phyloP scores from a whole-genome alignment of 1,140 invertebrate species.

The Drosophila subobscura region DNA sequence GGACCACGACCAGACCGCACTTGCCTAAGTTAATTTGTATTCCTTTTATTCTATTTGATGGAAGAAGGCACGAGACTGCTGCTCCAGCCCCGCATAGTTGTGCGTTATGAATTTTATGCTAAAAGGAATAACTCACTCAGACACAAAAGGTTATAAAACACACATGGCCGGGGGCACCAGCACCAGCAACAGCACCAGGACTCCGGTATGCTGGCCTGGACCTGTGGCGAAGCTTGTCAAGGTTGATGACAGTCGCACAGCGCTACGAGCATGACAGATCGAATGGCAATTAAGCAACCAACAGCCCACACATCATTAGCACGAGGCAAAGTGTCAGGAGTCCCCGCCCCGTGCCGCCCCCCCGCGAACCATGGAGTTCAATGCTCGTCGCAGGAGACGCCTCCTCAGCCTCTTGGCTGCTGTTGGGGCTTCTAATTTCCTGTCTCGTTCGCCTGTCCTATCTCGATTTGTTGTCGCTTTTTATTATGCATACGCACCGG shows the following conservation, averaged over 20 bases:
- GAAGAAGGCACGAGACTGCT: constrained; percentile 47
- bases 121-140: constrained; percentile 72
- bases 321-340: not conserved
- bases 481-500: constrained; percentile 78
- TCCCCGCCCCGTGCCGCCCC: too few species aligned
- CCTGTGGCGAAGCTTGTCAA: constrained; percentile 30
- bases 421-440: constrained; percentile 58
- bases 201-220: not conserved
- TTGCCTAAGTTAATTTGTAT: constrained; percentile 78
- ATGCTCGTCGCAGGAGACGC: constrained; percentile 43
- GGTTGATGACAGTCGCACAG: constrained; percentile 67
- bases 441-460: constrained; percentile 74
- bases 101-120: constrained; percentile 77
- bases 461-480: constrained; percentile 68
- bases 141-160: constrained; percentile 77
- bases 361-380: constrained; percentile 33
- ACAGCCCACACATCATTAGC: constrained; percentile 58
- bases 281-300: constrained; percentile 78
- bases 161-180: constrained; percentile 16
- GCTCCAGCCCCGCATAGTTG: constrained; percentile 30
- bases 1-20: constrained; percentile 27
- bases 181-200: too few species aligned
- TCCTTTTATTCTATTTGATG: constrained; percentile 76
- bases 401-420: constrained; percentile 16
- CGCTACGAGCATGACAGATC: constrained; percentile 54